Evolutionary conservation across 2,888 invertebrate species (phyloP).

Genomic region (Yponomeuta cagnagella): DNA sequence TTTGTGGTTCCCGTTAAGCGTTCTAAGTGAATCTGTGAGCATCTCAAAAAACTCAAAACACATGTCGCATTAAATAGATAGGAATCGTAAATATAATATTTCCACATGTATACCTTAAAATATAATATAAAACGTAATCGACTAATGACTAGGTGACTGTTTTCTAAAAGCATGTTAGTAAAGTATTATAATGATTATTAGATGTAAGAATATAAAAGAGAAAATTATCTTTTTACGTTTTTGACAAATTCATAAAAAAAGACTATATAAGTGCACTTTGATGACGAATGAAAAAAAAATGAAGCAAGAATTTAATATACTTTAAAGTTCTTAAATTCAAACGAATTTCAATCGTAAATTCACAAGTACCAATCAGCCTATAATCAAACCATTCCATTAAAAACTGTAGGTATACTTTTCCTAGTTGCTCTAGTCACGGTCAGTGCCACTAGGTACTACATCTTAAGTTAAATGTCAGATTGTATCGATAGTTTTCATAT

Average conservation of each 20-base stretch:
- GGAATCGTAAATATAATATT: background rate
- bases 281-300: background rate
- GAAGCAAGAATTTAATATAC: background rate
- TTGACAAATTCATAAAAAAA: conserved; percentile 8
- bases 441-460: conserved; percentile 55
- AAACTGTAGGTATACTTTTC: background rate
- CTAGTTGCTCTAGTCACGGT: conserved; percentile 59
- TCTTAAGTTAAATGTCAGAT: too few species aligned
- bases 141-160: conserved; percentile 10
- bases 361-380: background rate
- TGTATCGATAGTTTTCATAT: too few species aligned
- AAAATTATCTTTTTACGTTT: background rate
- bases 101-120: conserved; percentile 8
- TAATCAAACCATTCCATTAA: background rate
- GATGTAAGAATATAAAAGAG: background rate
- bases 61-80: background rate
- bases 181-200: background rate
- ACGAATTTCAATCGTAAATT: background rate
- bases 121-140: conserved; percentile 7
- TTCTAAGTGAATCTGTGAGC: background rate
- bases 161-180: conserved; percentile 5
- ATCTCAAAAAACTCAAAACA: background rate
- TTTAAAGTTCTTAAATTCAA: background rate
- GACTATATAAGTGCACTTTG: conserved; percentile 7
- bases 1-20: background rate